phyloP scores from a whole-genome alignment of 2,113 vertebrate genomes.

The Coryphaenoides rupestris region DNA sequence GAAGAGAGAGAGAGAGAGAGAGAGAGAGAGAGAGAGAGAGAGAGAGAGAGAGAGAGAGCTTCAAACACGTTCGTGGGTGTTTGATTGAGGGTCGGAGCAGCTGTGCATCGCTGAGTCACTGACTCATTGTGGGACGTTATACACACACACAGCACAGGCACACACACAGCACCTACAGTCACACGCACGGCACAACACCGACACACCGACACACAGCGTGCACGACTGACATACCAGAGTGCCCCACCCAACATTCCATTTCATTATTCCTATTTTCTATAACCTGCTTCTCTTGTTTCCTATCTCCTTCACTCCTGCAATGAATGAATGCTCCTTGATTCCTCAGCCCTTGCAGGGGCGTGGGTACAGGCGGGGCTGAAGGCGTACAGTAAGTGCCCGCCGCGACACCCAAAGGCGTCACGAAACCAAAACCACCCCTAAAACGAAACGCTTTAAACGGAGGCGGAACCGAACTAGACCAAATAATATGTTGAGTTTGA shows the following conservation, averaged over 20 bases:
- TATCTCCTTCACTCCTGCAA: conserved; percentile 29
- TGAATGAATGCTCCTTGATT: conserved; percentile 2
- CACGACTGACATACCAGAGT: conserved; percentile 66
- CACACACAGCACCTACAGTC: conserved; percentile 9
- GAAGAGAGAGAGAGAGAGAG: no score
- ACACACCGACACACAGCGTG: conserved; percentile 26
- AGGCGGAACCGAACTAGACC: no score
- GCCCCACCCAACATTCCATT: conserved; percentile 74
- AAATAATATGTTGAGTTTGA: no score
- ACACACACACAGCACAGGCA: conserved; percentile 5
- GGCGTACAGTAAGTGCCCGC: not conserved
- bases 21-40: not conserved
- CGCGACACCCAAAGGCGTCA: no score
- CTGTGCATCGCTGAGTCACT: conserved; percentile 68
- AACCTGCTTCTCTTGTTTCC: conserved; percentile 31
- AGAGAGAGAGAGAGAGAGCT: conserved; percentile 32
- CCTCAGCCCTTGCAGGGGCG: not conserved
- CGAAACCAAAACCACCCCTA: no score
- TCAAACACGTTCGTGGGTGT: conserved; percentile 52
- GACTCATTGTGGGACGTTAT: conserved; percentile 54
- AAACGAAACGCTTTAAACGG: no score
- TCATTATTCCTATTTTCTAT: conserved; percentile 58
- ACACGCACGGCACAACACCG: conserved; percentile 15
- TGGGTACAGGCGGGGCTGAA: not conserved
- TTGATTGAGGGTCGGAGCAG: conserved; percentile 64